phyloP scores from a whole-genome alignment of 2,888 invertebrate genomes.

The Brassicogethes aeneus region DNA sequence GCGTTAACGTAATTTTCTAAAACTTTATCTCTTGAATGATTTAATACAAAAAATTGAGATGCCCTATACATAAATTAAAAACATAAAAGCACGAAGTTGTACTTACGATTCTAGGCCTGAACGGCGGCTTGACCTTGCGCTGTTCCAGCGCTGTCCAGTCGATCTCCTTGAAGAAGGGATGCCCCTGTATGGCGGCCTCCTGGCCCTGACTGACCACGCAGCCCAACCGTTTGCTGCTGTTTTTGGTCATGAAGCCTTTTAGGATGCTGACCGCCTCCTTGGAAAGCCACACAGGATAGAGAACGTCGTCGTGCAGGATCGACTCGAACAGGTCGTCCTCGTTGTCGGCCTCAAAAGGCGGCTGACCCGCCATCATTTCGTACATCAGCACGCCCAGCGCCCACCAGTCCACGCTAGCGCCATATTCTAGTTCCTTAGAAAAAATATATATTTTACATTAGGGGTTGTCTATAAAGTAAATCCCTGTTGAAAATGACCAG shows the following conservation, averaged over 20 bases:
- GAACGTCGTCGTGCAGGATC: slow-evolving; percentile 95
- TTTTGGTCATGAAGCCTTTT: slow-evolving; percentile 96
- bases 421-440: slow-evolving; percentile 53
- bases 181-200: slow-evolving; percentile 81
- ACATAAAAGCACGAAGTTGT: too few relatives aligned
- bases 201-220: slow-evolving; percentile 67
- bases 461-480: slow-evolving; percentile 18
- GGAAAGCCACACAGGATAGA: slow-evolving; percentile 95
- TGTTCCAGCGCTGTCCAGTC: slow-evolving; percentile 94
- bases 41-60: too few relatives aligned
- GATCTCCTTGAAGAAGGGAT: slow-evolving; percentile 88
- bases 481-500: too few relatives aligned
- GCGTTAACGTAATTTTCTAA: too few relatives aligned
- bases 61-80: too few relatives aligned
- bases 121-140: slow-evolving; percentile 90
- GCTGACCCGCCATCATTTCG: slow-evolving; percentile 99
- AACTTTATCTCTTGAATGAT: too few relatives aligned
- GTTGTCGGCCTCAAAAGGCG: slow-evolving; percentile 99
- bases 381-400: slow-evolving; percentile 97
- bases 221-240: slow-evolving; percentile 86
- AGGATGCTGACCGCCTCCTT: slow-evolving; percentile 85
- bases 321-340: slow-evolving; percentile 99
- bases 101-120: slow-evolving; percentile 94
- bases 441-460: slow-evolving; percentile 2
- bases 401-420: slow-evolving; percentile 92